Evolutionary conservation across 2,113 vertebrate species (phyloP), one percentile per base, ranked within the genome.

Genomic region (Nerophis lumbriciformis): DNA sequence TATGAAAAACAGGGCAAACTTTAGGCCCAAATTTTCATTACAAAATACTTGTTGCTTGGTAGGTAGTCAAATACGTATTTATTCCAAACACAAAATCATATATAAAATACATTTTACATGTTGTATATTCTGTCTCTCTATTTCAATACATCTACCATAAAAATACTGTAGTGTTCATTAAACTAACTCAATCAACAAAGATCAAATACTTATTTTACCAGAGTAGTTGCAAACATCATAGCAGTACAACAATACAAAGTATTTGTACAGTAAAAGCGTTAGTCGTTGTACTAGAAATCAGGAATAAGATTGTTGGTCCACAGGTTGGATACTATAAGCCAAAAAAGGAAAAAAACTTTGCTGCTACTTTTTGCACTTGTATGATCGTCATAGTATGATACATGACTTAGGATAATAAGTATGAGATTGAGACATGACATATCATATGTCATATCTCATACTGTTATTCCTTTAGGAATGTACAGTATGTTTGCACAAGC

Each of bases 301-400:
- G 35, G 21, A 38, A 37, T 6, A 7, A 5, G 45, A 48, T 28
- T 68, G 50, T 56, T 50, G 0, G 19, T 51, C 39, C 58, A 55
- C 21, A 37, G 54, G 50, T 19, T 39, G n/a, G 9, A 73, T 52
- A 35, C 15, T 47, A 66, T 71, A 28, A 67, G 72, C 67, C 71
- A 78, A 71, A 79, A 75, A 19, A 19, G 19, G 1, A 19, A 19
- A 19, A 19, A 19, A 19, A 19, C 19, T 19, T 19, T 19, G 19
- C 19, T 69, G 72, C 73, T 65, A 72, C 72, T 50, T 88, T 88
- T 87, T 87, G 88, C 88, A 89, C 87, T 86, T 86, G 52, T 50
- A 72, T 58, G 55, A 65, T 19, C 19, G 19, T 19, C 19, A 19
- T 19, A 19, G 19, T 19, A 19, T 19, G 19, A 19, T 19, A 19